A percentile compares a stretch with the other conserved stretches of the same genome.
phyloP scores from a whole-genome alignment of 2,113 vertebrate species.

The Otolemur garnettii region DNA sequence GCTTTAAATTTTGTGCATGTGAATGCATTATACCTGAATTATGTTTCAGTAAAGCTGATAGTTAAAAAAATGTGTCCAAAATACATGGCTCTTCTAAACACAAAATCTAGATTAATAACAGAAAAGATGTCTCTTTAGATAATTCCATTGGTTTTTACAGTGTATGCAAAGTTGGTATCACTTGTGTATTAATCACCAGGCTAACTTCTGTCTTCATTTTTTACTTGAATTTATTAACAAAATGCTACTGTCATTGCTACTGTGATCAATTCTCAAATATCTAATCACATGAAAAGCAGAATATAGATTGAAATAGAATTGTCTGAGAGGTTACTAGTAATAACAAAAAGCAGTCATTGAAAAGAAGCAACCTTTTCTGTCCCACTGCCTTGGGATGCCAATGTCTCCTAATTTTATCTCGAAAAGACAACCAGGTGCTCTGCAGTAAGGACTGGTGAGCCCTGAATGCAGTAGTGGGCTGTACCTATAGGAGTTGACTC shows the following conservation, averaged over 20 bases:
- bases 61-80: background rate
- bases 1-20: background rate
- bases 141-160: background rate
- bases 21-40: background rate
- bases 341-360: background rate
- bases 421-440: too few species aligned
- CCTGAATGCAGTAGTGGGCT: background rate
- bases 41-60: background rate
- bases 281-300: background rate
- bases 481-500: background rate
- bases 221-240: background rate
- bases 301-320: background rate
- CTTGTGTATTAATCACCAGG: background rate
- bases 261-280: background rate
- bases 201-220: background rate
- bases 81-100: background rate
- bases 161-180: background rate
- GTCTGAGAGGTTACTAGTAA: background rate
- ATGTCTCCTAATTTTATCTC: background rate
- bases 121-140: background rate
- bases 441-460: background rate
- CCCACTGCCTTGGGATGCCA: too few species aligned
- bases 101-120: slow-evolving; percentile 14
- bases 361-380: background rate
- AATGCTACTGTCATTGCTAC: background rate